Evolutionary conservation across 2,888 invertebrate genomes (phyloP), one percentile per base, ranked within the genome.

Genomic region (Drymonia ruficornis): DNA sequence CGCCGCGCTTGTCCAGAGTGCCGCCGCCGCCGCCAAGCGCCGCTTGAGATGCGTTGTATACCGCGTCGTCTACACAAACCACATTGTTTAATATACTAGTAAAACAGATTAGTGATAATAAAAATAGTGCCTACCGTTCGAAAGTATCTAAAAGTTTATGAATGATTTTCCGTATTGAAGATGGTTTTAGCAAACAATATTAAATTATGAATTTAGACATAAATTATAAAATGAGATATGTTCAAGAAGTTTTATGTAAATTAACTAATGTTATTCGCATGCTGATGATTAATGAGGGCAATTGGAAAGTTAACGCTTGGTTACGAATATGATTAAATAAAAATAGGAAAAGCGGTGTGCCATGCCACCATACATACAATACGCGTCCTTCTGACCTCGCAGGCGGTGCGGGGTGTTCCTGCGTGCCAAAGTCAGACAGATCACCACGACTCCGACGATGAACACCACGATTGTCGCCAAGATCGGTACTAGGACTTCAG

Each of bases 381-480:
- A 96, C 86, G 91, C 89, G 91, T 95, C 94, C 94, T 95, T 95
- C 91, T 94, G 94, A 94, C 97, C 97, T 94, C 96, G 94, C 86
- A 97, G 96, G 81, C 97, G 95, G 72, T 93, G 88, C 82, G 97
- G 97, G 87, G 96, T 94, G 84, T 97, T 95, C 86, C 97, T 94
- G 81, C 97, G 94, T 51, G 97, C 96, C 52, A 98, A 93, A 38
- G 97, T 97, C 76, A 98, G 96, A 89, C 98, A 98, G 85, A 98
- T 96, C 79, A 98, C 98, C 77, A 97, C 95, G 77, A 98, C 95
- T 63, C 98, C 98, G 73, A 98, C 97, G 75, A 98, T 94, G 83
- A 98, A 96, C 67, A 98, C 98, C 73, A 98, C 96, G 60, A 98
- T 94, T 29, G 98, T 98, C 44, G 98, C 98, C 76, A 97, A 95